These are phyloP conservation scores for Andrena fulva DNA, from an alignment of 2,888 invertebrate species.

Conservation along the genomic window DNA sequence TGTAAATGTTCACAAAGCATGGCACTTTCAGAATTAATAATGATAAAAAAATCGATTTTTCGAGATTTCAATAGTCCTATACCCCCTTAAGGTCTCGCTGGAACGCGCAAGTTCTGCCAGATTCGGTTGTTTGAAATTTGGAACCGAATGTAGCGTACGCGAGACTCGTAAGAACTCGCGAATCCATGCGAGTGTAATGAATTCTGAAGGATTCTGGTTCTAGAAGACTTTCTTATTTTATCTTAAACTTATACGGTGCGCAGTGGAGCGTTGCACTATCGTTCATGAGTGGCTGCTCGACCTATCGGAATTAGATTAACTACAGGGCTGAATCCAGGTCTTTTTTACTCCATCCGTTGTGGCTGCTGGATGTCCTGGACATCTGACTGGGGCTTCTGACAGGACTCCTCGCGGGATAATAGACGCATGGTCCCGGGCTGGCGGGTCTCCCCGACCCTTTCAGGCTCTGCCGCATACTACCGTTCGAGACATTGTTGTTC, in stretches of 20 bases:
- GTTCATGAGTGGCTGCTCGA: background rate
- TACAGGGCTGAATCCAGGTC: slow-evolving; percentile 70
- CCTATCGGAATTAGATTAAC: slow-evolving; percentile 26
- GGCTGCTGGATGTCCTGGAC: slow-evolving; percentile 71
- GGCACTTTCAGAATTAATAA: too few relatives aligned
- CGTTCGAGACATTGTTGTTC: slow-evolving; percentile 80
- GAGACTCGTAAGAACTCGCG: background rate
- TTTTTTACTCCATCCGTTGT: slow-evolving; percentile 78
- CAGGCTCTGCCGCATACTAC: slow-evolving; percentile 73
- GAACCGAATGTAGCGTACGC: background rate
- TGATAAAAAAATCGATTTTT: too few relatives aligned
- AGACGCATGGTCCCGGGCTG: slow-evolving; percentile 86
- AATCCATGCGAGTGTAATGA: background rate
- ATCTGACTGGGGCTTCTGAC: slow-evolving; percentile 76
- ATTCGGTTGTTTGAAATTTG: background rate
- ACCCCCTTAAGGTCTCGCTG: background rate
- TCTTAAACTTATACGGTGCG: background rate
- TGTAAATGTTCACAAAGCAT: too few relatives aligned
- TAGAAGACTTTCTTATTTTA: slow-evolving; percentile 6
- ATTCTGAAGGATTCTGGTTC: background rate
- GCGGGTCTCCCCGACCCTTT: slow-evolving; percentile 78
- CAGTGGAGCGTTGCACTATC: background rate
- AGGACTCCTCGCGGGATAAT: slow-evolving; percentile 85
- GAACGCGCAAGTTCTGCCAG: background rate
- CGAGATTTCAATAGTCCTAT: too few relatives aligned